A percentile compares a stretch with the other conserved stretches of the same genome.
Conservation (phyloP, 2,797 vertebrate genomes). For the Aldrovandia affinis region DNA sequence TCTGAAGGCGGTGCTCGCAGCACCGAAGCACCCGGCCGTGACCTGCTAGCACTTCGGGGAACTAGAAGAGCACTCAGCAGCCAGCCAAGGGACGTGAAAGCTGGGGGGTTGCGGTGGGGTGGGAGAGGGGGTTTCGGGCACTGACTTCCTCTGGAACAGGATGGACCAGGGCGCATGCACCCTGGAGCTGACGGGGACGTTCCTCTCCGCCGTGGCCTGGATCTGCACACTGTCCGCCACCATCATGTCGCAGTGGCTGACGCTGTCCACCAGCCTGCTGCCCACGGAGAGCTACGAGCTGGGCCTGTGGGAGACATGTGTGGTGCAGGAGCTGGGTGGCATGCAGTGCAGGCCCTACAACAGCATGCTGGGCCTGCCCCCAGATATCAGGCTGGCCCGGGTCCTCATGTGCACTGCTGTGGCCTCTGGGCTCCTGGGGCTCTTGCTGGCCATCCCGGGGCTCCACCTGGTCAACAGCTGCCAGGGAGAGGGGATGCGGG, state of each 20-base stretch:
- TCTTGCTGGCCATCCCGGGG: conserved; percentile 67
- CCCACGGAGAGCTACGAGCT: conserved; percentile 72
- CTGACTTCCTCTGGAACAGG: conserved; percentile 14
- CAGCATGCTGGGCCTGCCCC: conserved; percentile 65
- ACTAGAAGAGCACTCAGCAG: conserved; percentile 49
- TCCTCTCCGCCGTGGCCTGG: conserved; percentile 69
- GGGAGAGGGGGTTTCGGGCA: neutral
- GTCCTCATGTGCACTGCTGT: conserved; percentile 66
- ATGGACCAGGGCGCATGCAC: conserved; percentile 65
- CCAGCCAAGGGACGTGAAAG: conserved; percentile 44
- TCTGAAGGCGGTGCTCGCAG: conserved; percentile 51
- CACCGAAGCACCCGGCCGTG: neutral
- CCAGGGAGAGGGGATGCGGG: conserved; percentile 37
- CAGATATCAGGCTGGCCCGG: conserved; percentile 67
- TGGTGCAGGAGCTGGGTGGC: conserved; percentile 70
- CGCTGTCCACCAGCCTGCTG: conserved; percentile 72
- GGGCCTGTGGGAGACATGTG: conserved; percentile 79
- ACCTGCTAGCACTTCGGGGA: neutral
- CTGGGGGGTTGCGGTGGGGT: conserved; percentile 6
- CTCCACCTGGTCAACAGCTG: conserved; percentile 69
- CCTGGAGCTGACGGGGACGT: conserved; percentile 71
- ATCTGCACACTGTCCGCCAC: conserved; percentile 72
- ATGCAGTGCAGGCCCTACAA: conserved; percentile 67
- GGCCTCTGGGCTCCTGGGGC: conserved; percentile 60
- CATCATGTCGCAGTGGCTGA: conserved; percentile 75